Percentiles rank a stretch among this genome's conserved stretches.
Evolutionary conservation across 2,888 invertebrate genomes (phyloP).

Genomic region (Cheilosia vernalis): DNA sequence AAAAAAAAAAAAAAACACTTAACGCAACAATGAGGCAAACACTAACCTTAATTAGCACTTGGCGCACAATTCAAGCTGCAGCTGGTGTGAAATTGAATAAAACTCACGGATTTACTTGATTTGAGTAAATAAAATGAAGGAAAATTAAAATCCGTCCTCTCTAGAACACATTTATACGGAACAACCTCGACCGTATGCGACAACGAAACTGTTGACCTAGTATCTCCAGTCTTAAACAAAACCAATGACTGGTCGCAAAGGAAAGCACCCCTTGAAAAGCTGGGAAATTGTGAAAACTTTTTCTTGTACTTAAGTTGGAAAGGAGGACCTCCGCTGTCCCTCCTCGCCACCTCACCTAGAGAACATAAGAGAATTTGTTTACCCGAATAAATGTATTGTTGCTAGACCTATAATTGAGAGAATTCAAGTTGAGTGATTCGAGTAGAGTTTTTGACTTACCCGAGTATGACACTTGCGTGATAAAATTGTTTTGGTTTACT

Average conservation of each 20-base stretch:
- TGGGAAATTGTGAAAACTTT: conserved; percentile 56
- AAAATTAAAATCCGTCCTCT: conserved; percentile 22
- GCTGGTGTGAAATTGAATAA: conserved; percentile 8
- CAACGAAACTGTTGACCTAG: conserved; percentile 66
- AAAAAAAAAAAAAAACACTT: background rate
- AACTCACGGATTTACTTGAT: conserved; percentile 7
- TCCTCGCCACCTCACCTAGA: no score
- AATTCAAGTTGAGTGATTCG: conserved; percentile 32
- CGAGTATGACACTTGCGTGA: conserved; percentile 25
- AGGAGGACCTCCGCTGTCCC: background rate
- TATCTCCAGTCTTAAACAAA: conserved; percentile 35
- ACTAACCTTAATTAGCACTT: conserved; percentile 61
- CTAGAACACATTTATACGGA: background rate
- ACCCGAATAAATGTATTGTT: conserved; percentile 18
- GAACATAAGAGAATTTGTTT: background rate
- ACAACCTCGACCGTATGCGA: conserved; percentile 55
- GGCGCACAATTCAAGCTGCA: background rate
- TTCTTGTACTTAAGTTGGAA: conserved; percentile 1
- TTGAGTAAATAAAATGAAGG: conserved; percentile 2
- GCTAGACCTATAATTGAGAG: conserved; percentile 20
- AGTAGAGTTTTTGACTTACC: conserved; percentile 21
- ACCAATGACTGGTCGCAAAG: conserved; percentile 18
- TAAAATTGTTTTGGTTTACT: conserved; percentile 24
- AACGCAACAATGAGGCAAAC: background rate
- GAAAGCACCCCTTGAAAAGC: conserved; percentile 55